Evolutionary conservation across 2,888 invertebrate genomes (phyloP), one percentile per base, ranked within the genome.

Genomic region (Sceliomorpha sp.): DNA sequence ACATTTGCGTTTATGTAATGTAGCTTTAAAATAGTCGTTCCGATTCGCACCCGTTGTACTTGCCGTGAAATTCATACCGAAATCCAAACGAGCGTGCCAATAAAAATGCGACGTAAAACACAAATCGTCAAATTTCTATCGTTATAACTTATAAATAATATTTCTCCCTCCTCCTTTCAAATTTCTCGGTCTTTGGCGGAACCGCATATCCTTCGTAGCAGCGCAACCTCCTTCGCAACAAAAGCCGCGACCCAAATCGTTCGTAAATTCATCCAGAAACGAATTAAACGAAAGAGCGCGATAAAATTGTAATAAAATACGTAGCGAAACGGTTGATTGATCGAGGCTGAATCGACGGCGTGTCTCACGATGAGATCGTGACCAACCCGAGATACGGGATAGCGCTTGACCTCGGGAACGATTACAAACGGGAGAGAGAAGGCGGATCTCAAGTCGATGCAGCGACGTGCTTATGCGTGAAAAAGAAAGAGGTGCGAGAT

Each of bases 341-440:
- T 48, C 55, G 60, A 26, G 59, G 62, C 37, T 53, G 42, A 31
- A 59, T 70, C 58, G 64, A 59, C 24, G 63, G 40, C 44, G 53
- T 63, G 70, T 56, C 62, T 34, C 48, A 36, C 39, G 66, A 56
- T 53, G 48, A 20, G 31, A 66, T 66, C 66, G 66, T 66, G 58
- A 66, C 59, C 53, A 40, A 37, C 32, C 42, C 42, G 13, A 47
- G 66, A 66, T 59, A 40, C 39, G 17, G 66, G 66, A 66, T 58
- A 66, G 53, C 24, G 53, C 39, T 47, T 66, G 59, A 66, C 66
- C 66, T 66, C 51, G 45, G 32, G 24, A 59, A 53, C 39, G 66
- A 66, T 66, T 66, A 47, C 51, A 47, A 67, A 48, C 58, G 13
- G 31, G 26, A 39, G 58, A 55, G 59, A 55, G 59, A 59, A 59